phyloP scores from a whole-genome alignment of 2,113 vertebrate species.

The Chiloscyllium plagiosum region DNA sequence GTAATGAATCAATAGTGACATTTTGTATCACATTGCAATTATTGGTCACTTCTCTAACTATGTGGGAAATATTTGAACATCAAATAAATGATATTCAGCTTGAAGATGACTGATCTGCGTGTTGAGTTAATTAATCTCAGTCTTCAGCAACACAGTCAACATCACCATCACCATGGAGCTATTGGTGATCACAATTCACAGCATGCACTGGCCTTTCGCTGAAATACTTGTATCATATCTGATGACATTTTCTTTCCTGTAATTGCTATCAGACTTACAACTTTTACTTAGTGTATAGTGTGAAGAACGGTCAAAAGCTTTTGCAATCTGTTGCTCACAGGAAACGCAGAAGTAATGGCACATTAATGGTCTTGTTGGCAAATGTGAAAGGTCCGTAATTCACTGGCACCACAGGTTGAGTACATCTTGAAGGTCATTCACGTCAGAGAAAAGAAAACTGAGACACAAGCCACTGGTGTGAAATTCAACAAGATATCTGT shows the following conservation, averaged over 20 bases:
- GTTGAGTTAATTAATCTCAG: neutral
- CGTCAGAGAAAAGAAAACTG: neutral
- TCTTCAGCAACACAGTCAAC: neutral
- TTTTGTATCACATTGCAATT: neutral
- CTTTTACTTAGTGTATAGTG: conserved; percentile 26
- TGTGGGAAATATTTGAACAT: neutral
- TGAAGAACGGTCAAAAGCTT: conserved; percentile 18
- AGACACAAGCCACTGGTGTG: neutral
- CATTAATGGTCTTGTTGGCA: conserved; percentile 26
- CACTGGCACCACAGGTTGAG: conserved; percentile 33
- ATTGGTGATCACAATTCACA: conserved; percentile 25
- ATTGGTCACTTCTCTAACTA: conserved; percentile 14
- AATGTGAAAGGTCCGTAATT: conserved; percentile 34
- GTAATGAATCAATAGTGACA: neutral
- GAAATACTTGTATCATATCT: neutral
- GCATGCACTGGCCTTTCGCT: conserved; percentile 14
- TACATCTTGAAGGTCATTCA: conserved; percentile 15
- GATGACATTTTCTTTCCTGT: conserved; percentile 21
- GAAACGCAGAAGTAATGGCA: conserved; percentile 26
- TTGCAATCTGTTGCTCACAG: conserved; percentile 33
- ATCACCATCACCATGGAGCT: neutral
- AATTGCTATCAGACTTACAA: conserved; percentile 10
- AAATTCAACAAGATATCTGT: neutral
- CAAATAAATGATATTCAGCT: neutral
- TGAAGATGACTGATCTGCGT: neutral